phyloP scores from a whole-genome alignment of 64 coral and sea anemone species.

The Montipora foliosa region DNA sequence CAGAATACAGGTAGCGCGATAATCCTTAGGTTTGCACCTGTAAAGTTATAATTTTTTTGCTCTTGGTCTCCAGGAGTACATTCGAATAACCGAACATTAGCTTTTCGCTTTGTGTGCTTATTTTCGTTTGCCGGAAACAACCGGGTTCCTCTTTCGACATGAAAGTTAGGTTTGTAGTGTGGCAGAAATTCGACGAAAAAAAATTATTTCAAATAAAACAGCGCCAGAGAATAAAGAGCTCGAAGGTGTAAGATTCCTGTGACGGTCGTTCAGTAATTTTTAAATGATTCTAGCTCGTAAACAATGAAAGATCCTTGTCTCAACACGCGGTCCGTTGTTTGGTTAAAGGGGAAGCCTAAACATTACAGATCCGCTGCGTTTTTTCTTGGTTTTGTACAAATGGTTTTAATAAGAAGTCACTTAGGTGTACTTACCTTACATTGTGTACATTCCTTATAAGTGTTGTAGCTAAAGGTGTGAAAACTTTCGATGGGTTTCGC shows the following conservation, averaged over 20 bases:
- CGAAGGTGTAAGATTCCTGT: background rate
- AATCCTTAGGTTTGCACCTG: constrained; percentile 7
- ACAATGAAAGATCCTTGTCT: background rate
- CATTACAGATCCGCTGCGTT: background rate
- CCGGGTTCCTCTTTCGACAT: constrained; percentile 3
- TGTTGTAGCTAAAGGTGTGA: constrained; percentile 22
- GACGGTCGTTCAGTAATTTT: background rate
- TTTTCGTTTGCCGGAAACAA: constrained; percentile 39
- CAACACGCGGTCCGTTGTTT: constrained; percentile 51
- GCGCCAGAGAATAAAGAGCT: background rate
- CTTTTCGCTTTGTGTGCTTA: background rate
- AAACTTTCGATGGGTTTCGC: background rate
- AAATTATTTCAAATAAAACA: background rate
- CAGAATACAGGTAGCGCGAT: background rate
- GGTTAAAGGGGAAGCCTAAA: constrained; percentile 4
- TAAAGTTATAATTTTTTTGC: background rate
- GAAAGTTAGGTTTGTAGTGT: background rate
- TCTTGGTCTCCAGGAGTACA: background rate
- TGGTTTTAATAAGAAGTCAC: background rate
- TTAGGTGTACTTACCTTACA: constrained; percentile 41
- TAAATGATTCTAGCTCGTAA: background rate
- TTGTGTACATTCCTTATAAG: background rate
- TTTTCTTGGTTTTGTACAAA: background rate
- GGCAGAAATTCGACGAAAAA: background rate
- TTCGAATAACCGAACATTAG: constrained; percentile 26